Evolutionary conservation across 2,888 invertebrate genomes (phyloP), one percentile per base, ranked within the genome.

Genomic region (Sacculina carcini): DNA sequence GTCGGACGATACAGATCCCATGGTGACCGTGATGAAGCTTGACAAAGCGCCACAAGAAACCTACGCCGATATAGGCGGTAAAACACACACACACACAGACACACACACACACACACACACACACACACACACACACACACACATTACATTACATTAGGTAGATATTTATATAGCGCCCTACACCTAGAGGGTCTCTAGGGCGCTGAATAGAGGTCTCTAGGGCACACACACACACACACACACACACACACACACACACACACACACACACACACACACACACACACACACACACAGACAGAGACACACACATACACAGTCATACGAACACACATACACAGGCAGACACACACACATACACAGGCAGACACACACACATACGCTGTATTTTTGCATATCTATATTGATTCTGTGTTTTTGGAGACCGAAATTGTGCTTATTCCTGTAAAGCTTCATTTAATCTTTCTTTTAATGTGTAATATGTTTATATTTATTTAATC

Each of bases 31-130:
- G 2, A 99, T 98, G 98, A 99, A 98, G 66, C 69, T 98, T 44
- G 98, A 99, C 64, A 99, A 99, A 63, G 98, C 98, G 9, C 98
- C 98, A 1, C 94, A 92, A 65, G 98, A 98, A 69, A 98, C 96
- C 0, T 98, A 98, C 65, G 96, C 96, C 14, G 98, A 92, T 68
- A 96, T 96, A 65, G 94, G 94, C 62, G 94, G 70, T 66, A n/a
- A n/a, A n/a, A n/a, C n/a, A n/a, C n/a, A n/a, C 57, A 49, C 54
- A 47, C 28, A 46, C 24, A 10, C 28, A 50, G 7, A 29, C 34
- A 48, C 34, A 31, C 34, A 48, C 34, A 48, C 23, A 48, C 23
- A 48, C 9, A 48, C n/a, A 31, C 16, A 48, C 16, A 48, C 16
- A 48, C 9, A 39, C 32, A n/a, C 23, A 48, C 23, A 48, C 23